These are phyloP conservation scores for Phyllostomus discolor DNA, from an alignment of 2,113 vertebrate species.

Conservation along the genomic window DNA sequence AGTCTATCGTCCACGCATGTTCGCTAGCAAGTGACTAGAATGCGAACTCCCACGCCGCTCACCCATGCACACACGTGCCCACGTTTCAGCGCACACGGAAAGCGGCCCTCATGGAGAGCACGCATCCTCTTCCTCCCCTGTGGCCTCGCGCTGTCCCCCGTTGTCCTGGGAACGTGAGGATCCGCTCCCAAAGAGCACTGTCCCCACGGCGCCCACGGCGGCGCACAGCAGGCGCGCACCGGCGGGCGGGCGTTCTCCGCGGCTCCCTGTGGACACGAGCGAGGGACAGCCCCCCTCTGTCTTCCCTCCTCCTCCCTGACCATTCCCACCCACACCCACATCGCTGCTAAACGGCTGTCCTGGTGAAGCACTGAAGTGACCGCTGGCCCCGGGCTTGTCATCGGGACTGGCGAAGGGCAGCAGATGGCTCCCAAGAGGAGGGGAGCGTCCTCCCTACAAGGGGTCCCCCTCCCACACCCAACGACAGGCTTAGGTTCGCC, in stretches of 20 bases:
- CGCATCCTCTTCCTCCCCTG: rapidly evolving
- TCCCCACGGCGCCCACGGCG: rapidly evolving
- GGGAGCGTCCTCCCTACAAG: background rate
- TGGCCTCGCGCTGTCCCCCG: rapidly evolving
- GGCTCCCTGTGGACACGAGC: rapidly evolving
- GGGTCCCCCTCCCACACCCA: background rate
- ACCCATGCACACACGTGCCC: rapidly evolving
- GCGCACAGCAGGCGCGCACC: no score
- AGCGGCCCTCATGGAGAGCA: rapidly evolving
- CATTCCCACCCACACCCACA: background rate
- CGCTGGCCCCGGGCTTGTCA: background rate
- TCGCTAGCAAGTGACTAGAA: background rate
- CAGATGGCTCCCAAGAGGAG: background rate
- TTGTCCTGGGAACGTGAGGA: rapidly evolving
- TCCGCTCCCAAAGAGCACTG: rapidly evolving
- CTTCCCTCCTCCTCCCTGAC: background rate
- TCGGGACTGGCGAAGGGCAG: background rate
- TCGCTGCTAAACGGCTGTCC: rapidly evolving
- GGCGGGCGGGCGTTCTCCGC: rapidly evolving
- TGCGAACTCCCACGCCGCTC: background rate
- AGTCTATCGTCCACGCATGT: background rate
- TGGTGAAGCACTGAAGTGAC: rapidly evolving
- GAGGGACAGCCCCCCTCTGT: rapidly evolving
- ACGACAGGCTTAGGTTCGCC: background rate
- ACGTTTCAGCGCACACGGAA: background rate